A percentile compares a stretch with the other conserved stretches of the same genome.
Evolutionary conservation across 2,113 vertebrate species (phyloP).

Genomic region (Nothobranchius furzeri): DNA sequence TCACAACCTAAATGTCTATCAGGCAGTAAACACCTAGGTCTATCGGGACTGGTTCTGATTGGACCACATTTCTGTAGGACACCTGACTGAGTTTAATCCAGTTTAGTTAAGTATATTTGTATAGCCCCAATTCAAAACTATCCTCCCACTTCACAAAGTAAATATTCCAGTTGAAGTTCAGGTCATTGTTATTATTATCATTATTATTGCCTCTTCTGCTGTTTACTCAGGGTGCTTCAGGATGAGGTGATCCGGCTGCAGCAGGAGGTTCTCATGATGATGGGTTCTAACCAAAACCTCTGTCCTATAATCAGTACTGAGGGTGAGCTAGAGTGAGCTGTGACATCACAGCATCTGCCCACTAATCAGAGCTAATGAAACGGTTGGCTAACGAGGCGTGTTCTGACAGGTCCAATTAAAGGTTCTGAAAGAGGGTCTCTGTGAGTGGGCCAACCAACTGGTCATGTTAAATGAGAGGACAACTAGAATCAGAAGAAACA

Average conservation of each 20-base stretch:
- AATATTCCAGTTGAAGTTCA: too few relatives aligned
- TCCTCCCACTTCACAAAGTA: too few relatives aligned
- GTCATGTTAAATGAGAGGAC: neutral
- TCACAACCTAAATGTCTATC: too few relatives aligned
- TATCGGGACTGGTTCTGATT: too few relatives aligned
- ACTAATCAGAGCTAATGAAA: conserved; percentile 55
- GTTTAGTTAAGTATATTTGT: too few relatives aligned
- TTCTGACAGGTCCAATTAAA: conserved; percentile 2
- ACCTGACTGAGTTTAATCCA: too few relatives aligned
- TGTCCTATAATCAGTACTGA: conserved; percentile 56
- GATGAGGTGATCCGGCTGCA: conserved; percentile 31
- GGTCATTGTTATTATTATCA: too few relatives aligned
- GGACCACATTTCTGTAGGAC: too few relatives aligned
- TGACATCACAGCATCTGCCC: conserved; percentile 21
- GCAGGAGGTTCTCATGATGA: conserved; percentile 31
- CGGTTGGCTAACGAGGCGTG: conserved; percentile 9
- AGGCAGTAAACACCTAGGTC: too few relatives aligned
- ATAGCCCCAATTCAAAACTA: too few relatives aligned
- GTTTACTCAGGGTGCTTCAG: neutral
- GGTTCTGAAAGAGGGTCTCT: neutral
- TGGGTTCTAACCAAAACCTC: conserved; percentile 7
- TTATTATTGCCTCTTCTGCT: too few relatives aligned
- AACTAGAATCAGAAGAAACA: too few relatives aligned
- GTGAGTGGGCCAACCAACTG: neutral
- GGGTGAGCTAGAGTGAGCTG: conserved; percentile 27